Base-by-base conservation (phyloP, 2,113 vertebrate genomes). In the Sminthopsis crassicaudata region DNA sequence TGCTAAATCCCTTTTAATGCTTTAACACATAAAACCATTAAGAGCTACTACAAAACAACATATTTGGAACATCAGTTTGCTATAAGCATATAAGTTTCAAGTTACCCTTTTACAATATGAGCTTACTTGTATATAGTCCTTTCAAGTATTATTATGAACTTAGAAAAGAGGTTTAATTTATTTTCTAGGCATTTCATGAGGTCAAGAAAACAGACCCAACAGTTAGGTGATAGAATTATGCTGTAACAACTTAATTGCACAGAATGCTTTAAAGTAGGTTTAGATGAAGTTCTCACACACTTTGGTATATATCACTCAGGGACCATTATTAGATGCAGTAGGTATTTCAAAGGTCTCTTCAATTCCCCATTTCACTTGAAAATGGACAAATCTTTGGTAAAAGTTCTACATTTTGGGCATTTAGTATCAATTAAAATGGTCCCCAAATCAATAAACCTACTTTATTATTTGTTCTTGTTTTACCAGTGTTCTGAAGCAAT, bases 361-460 rank as follows among this genome's bases (percentile, higher is more conserved):
- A 95, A 95, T 51, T 96, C 46, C 94, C 93, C 95, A 90, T 88
- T 96, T 51, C 91, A 91, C 92, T 98, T 95, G 95, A 97, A 98
- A 98, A 97, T 95, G 92, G 88, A 96, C 96, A 98, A 97, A 96
- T 99, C 98, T 98, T 99, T 99, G 98, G 98, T 98, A 98, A 97
- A 98, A 98, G 93, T 96, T 98, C 96, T 97, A 95, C 94, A 96
- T 98, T 98, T 98, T 97, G 97, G 96, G 97, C 93, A 97, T 97
- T 97, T 97, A 88, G 27, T 23, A 1, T 94, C 42, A 96, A 95
- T 97, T 97, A 98, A 97, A 98, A 97, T 98, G 97, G 96, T 97
- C 98, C 98, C 96, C 96, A 97, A 98, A 97, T 96, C 96, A 97
- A 93, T 97, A 98, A 98, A 97, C 96, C 97, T 96, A 97, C 94